Evolutionary conservation across 2,888 invertebrate genomes (phyloP).

Genomic region (Aspidiotus destructor): DNA sequence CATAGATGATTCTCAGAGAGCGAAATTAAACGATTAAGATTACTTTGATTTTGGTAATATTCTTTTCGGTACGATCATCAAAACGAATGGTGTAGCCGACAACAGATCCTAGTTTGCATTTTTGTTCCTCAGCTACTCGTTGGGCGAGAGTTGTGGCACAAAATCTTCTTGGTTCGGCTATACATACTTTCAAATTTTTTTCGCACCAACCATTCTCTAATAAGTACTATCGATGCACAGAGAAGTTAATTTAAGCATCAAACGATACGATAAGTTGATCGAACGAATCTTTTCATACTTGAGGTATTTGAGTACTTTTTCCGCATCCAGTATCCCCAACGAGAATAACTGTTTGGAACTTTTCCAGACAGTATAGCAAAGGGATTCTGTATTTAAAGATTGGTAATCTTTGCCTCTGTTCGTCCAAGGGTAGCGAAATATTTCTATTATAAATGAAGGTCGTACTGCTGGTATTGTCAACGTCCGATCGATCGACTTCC

Average conservation of each 20-base stretch:
- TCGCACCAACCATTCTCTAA: conserved; percentile 74
- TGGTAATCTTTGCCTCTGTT: conserved; percentile 76
- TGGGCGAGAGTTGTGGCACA: conserved; percentile 80
- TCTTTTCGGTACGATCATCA: conserved; percentile 51
- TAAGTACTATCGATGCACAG: conserved; percentile 56
- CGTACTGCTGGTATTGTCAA: conserved; percentile 49
- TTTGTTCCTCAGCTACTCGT: conserved; percentile 80
- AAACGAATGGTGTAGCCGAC: conserved; percentile 75
- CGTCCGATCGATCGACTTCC: conserved; percentile 45
- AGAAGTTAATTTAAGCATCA: not conserved
- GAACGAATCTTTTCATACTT: conserved; percentile 50
- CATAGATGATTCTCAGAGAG: not conserved
- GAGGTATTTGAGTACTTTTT: conserved; percentile 91
- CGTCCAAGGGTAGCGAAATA: conserved; percentile 68
- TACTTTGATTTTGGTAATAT: conserved; percentile 64
- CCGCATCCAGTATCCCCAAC: conserved; percentile 94
- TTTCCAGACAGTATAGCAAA: conserved; percentile 81
- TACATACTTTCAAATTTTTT: conserved; percentile 65
- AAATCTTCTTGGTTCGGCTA: conserved; percentile 86
- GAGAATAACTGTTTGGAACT: conserved; percentile 75
- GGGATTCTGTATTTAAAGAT: conserved; percentile 77
- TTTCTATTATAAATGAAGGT: conserved; percentile 76
- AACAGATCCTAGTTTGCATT: conserved; percentile 59
- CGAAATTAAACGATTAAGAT: conserved; percentile 17
- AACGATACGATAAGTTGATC: not conserved